Evolutionary conservation across 2,113 vertebrate genomes (phyloP).

Genomic region (Pterocles gutturalis): DNA sequence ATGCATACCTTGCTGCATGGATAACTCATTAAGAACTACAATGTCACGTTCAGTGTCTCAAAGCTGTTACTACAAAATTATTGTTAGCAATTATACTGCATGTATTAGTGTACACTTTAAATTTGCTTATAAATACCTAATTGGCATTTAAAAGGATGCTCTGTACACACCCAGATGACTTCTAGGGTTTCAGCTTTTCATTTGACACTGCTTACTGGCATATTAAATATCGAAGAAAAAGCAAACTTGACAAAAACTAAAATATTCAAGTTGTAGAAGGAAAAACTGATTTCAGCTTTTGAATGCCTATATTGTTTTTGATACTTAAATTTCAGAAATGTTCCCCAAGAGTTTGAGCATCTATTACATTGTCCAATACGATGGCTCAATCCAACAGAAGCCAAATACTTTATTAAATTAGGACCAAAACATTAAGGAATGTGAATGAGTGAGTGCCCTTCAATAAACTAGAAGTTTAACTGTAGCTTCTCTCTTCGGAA

Average conservation of each 20-base stretch:
- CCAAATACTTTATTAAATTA: background rate
- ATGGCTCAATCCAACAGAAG: background rate
- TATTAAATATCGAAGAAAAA: constrained; percentile 20
- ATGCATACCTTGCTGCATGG: constrained; percentile 92
- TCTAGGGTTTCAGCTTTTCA: constrained; percentile 46
- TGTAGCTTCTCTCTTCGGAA: constrained; percentile 55
- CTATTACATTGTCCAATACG: background rate
- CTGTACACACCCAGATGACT: constrained; percentile 27
- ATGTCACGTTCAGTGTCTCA: constrained; percentile 70
- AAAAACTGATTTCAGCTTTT: constrained; percentile 41
- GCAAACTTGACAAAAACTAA: constrained; percentile 29
- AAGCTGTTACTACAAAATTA: constrained; percentile 68
- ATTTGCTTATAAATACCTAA: constrained; percentile 48
- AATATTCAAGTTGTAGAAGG: constrained; percentile 19
- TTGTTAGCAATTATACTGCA: constrained; percentile 79
- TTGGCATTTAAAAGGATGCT: constrained; percentile 50
- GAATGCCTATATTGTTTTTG: constrained; percentile 9
- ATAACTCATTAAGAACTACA: constrained; percentile 73
- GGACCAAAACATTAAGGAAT: background rate
- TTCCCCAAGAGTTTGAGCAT: background rate
- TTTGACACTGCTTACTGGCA: constrained; percentile 51
- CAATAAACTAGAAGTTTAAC: background rate
- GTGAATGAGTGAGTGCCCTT: background rate
- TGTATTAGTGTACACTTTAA: constrained; percentile 74
- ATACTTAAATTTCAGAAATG: constrained; percentile 32